phyloP scores from a whole-genome alignment of 2,888 invertebrate species.

The Cheilosia variabilis region DNA sequence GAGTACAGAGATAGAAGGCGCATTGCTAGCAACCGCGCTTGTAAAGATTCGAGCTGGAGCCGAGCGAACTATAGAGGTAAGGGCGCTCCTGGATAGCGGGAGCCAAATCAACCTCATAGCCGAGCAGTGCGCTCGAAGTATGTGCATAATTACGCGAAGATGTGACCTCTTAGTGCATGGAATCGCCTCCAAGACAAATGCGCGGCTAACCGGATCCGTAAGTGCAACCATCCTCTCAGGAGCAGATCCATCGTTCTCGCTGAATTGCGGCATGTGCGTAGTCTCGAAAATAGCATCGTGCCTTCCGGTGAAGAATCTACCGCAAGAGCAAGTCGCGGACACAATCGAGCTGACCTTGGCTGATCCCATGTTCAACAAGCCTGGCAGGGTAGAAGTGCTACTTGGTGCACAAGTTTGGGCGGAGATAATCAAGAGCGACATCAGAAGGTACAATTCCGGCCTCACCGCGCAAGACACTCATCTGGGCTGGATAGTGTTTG shows the following conservation, averaged over 20 bases:
- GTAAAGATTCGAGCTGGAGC: not conserved
- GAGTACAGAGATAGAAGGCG: too few relatives aligned
- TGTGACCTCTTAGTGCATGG: too few relatives aligned
- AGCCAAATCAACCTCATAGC: conserved; percentile 14
- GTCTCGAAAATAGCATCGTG: not conserved
- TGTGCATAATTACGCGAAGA: too few relatives aligned
- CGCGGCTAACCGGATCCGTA: not conserved
- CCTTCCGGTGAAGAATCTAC: not conserved
- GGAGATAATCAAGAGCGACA: conserved; percentile 20
- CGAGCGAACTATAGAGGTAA: not conserved
- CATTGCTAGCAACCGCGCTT: not conserved
- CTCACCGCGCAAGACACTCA: conserved; percentile 24
- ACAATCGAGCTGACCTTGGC: conserved; percentile 6
- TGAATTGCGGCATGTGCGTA: conserved; percentile 10
- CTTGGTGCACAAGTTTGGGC: conserved; percentile 38
- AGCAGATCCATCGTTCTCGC: not conserved
- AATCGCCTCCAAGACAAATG: too few relatives aligned
- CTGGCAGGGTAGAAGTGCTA: conserved; percentile 2
- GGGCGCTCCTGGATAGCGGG: too few relatives aligned
- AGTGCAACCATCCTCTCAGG: not conserved
- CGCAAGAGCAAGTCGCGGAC: not conserved
- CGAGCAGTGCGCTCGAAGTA: conserved; percentile 30
- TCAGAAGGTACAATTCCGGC: conserved; percentile 2
- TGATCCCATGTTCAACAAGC: conserved; percentile 7
- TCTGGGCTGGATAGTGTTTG: conserved; percentile 35